Evolutionary conservation across 2,113 vertebrate species (phyloP).

Genomic region (Oxyura jamaicensis): DNA sequence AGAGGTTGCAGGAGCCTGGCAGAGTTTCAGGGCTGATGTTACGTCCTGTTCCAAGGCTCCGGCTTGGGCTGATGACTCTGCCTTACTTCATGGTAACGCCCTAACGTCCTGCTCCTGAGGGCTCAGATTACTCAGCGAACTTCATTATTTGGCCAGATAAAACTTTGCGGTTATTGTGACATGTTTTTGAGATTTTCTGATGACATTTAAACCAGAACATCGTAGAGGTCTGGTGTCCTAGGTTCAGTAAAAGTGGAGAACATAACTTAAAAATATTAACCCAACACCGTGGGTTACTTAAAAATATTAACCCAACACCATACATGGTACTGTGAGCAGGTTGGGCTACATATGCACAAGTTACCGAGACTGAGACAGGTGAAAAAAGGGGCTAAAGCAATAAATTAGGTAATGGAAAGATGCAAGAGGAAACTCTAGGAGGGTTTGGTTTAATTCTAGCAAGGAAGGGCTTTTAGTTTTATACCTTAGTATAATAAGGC

Average conservation of each 20-base stretch:
- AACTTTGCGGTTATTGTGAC: not conserved
- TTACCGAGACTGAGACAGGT: not conserved
- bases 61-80: constrained; percentile 25
- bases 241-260: not conserved
- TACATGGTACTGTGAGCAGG: not conserved
- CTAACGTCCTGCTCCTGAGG: not conserved
- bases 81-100: constrained; percentile 43
- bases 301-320: not conserved
- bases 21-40: not conserved
- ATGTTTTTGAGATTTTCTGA: not conserved
- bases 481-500: not conserved
- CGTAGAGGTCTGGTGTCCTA: not conserved
- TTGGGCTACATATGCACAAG: not conserved
- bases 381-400: not conserved
- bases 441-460: not conserved
- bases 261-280: not conserved
- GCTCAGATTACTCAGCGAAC: not conserved
- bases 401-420: not conserved
- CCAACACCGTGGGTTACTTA: not conserved
- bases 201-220: not conserved
- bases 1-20: constrained; percentile 51
- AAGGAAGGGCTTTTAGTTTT: not conserved
- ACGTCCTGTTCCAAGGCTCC: constrained; percentile 46
- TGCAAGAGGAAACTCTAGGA: not conserved
- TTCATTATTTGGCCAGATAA: constrained; percentile 15